phyloP scores from a whole-genome alignment of 2,113 vertebrate genomes.

The Alectura lathami region DNA sequence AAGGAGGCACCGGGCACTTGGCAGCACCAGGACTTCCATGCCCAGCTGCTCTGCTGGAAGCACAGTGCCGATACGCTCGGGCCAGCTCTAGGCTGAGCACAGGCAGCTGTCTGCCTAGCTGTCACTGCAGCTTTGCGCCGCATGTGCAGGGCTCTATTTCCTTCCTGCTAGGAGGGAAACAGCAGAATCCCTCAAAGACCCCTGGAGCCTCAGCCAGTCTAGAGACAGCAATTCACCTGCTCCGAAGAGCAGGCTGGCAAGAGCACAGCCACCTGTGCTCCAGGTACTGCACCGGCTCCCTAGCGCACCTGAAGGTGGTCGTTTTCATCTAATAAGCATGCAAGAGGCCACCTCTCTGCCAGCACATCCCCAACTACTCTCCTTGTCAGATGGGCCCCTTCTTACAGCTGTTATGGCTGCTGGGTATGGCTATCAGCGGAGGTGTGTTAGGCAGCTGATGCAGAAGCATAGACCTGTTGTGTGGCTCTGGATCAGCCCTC shows the following conservation, averaged over 20 bases:
- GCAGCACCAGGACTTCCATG: not conserved
- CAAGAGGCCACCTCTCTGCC: not conserved
- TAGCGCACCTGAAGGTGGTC: conserved; percentile 61
- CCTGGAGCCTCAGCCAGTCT: not conserved
- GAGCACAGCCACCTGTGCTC: conserved; percentile 50
- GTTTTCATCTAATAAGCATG: not conserved
- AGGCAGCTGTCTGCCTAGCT: conserved; percentile 32
- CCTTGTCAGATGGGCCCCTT: not conserved
- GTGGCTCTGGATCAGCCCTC: not conserved
- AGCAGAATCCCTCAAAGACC: not conserved
- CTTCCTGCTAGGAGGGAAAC: not conserved
- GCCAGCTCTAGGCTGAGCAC: not conserved
- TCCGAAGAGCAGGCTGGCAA: conserved; percentile 24
- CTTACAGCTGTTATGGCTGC: not conserved
- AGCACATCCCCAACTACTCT: not conserved
- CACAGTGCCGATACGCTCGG: not conserved
- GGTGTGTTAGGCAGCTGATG: not conserved
- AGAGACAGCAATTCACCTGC: conserved; percentile 23
- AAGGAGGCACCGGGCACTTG: not conserved
- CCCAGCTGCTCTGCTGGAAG: conserved; percentile 13
- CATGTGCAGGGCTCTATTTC: not conserved
- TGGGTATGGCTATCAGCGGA: not conserved
- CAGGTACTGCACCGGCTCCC: conserved; percentile 48
- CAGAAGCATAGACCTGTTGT: not conserved
- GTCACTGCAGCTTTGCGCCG: not conserved